Evolutionary conservation across 2,797 vertebrate species (phyloP).

Genomic region (Protosalanx chinensis): DNA sequence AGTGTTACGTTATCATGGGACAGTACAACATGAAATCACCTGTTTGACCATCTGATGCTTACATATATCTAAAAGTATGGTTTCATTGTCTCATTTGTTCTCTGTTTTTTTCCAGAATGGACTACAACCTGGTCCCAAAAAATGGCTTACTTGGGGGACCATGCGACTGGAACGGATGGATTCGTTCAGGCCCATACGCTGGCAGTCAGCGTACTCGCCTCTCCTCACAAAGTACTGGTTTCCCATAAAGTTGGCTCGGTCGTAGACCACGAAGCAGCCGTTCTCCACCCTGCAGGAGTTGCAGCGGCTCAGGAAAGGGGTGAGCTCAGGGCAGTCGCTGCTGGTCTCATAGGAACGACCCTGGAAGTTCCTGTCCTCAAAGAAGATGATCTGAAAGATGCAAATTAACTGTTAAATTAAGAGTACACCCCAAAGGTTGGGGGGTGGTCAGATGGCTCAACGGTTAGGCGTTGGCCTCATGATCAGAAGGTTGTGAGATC

Average conservation of each 20-base stretch:
- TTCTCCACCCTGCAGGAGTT: conserved; percentile 41
- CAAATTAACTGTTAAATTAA: too few species aligned
- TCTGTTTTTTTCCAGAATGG: too few species aligned
- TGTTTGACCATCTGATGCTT: too few species aligned
- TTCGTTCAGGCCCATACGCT: conserved; percentile 41
- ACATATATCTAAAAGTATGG: too few species aligned
- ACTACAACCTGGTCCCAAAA: too few species aligned
- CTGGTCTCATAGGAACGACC: conserved; percentile 40
- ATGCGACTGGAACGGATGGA: conserved; percentile 34
- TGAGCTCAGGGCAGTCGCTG: conserved; percentile 38
- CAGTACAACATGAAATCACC: too few species aligned
- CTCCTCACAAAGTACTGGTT: conserved; percentile 53
- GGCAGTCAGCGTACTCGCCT: conserved; percentile 51
- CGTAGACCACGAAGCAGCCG: conserved; percentile 52
- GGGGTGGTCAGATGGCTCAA: too few species aligned
- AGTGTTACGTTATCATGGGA: background rate
- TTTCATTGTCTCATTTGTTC: too few species aligned
- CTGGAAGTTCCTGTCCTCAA: conserved; percentile 48
- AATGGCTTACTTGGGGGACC: conserved; percentile 28
- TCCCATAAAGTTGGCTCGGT: conserved; percentile 47
- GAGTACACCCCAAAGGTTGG: background rate
- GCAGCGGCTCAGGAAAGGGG: conserved; percentile 38
- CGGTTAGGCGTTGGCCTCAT: too few species aligned
- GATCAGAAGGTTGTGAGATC: too few species aligned
- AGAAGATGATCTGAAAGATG: conserved; percentile 34